Conservation (phyloP, 2,113 vertebrate genomes). For the Hemibagrus wyckioides region DNA sequence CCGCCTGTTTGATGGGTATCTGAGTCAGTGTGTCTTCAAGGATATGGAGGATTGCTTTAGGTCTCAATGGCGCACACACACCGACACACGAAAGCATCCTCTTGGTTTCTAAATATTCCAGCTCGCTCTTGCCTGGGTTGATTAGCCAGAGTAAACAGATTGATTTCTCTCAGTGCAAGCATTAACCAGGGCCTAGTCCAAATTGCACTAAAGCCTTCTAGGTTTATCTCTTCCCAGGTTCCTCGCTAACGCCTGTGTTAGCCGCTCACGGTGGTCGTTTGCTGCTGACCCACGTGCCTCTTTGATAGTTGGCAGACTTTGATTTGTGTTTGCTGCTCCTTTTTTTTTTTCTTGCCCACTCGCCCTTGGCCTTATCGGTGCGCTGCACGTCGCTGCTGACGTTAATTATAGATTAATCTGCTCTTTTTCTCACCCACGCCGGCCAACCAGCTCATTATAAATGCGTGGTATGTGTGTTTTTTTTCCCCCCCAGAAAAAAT, state of each 20-base stretch:
- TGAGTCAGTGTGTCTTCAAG: slow-evolving; percentile 29
- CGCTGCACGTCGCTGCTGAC: slow-evolving; percentile 20
- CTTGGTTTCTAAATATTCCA: slow-evolving; percentile 24
- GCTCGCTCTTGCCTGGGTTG: background rate
- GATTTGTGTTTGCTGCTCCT: slow-evolving; percentile 26
- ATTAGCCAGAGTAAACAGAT: slow-evolving; percentile 37
- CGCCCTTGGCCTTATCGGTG: slow-evolving; percentile 33
- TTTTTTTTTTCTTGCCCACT: slow-evolving; percentile 1
- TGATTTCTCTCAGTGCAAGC: background rate
- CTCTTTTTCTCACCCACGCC: slow-evolving; percentile 1
- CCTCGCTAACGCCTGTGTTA: background rate
- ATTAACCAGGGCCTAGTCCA: slow-evolving; percentile 1
- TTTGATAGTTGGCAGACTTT: slow-evolving; percentile 38
- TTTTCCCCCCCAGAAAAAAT: background rate
- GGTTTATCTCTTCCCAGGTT: slow-evolving; percentile 25
- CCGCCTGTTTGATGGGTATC: slow-evolving; percentile 19
- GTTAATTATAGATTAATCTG: slow-evolving; percentile 44
- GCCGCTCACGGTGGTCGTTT: slow-evolving; percentile 14
- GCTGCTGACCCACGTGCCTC: slow-evolving; percentile 6
- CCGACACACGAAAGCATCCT: background rate
- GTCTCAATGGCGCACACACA: slow-evolving; percentile 1
- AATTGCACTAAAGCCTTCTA: background rate
- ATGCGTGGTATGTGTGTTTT: background rate
- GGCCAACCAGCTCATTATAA: slow-evolving; percentile 29
- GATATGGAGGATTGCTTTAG: slow-evolving; percentile 10